Percentiles rank a stretch among this genome's conserved stretches.
Conservation (phyloP, 2,888 invertebrate species). For the Xestia rhomboidea region DNA sequence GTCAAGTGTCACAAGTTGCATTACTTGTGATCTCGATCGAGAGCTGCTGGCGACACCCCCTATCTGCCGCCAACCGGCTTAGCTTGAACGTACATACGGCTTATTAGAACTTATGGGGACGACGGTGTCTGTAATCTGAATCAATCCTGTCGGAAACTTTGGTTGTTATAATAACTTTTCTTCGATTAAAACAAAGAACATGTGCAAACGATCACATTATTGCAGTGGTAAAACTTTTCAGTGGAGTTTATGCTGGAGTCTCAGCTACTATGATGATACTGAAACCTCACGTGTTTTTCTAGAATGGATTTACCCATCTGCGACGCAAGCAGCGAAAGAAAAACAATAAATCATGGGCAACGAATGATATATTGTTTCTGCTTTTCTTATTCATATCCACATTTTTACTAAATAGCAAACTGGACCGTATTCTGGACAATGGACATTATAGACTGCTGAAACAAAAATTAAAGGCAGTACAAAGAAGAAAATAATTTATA, state of each 20-base stretch:
- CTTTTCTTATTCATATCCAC: background rate
- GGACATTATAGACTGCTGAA: background rate
- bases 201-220: background rate
- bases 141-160: conserved; percentile 6
- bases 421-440: background rate
- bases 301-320: background rate
- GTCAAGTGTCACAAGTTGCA: background rate
- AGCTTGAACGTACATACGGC: conserved; percentile 31
- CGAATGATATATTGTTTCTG: background rate
- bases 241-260: background rate
- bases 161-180: background rate
- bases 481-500: background rate
- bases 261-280: background rate
- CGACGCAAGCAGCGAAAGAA: background rate
- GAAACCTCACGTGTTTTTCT: background rate
- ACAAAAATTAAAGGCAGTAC: background rate
- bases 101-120: conserved; percentile 20
- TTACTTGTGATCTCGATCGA: conserved; percentile 14
- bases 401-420: background rate
- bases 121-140: background rate
- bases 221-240: background rate
- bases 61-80: conserved; percentile 9
- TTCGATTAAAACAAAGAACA: background rate
- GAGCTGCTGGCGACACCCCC: conserved; percentile 28
- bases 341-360: background rate